Conservation (phyloP, 2,888 invertebrate genomes). For the Cantharis rufa region DNA sequence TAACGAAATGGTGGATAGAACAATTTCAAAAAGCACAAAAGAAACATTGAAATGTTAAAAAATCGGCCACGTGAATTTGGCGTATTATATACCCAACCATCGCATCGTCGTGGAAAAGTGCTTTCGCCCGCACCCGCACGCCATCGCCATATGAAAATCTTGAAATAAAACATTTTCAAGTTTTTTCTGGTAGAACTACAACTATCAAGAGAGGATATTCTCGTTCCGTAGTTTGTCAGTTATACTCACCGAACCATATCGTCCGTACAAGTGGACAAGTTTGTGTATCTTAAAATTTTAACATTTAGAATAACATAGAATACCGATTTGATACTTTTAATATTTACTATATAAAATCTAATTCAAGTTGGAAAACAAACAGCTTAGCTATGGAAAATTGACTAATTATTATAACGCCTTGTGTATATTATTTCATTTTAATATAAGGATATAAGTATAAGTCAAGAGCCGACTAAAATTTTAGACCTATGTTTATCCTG, state of each 20-base stretch:
- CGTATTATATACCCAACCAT: too few species aligned
- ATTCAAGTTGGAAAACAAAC: neutral
- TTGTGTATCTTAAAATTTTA: neutral
- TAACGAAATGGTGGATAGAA: slow-evolving; percentile 65
- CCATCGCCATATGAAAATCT: neutral
- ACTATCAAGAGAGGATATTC: neutral
- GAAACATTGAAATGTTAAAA: slow-evolving; percentile 45
- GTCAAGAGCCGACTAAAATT: neutral
- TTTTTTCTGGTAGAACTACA: neutral
- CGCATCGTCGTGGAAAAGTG: neutral
- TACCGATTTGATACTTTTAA: neutral
- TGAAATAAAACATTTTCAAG: neutral
- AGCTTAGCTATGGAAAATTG: neutral
- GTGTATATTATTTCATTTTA: too few species aligned
- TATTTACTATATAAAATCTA: neutral
- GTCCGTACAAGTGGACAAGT: neutral
- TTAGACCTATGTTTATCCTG: too few species aligned
- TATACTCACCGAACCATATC: neutral
- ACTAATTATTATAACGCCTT: neutral
- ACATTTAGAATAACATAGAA: neutral
- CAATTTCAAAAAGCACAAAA: slow-evolving; percentile 50
- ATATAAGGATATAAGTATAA: too few species aligned
- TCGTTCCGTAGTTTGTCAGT: neutral
- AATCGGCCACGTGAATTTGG: neutral
- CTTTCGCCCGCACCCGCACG: neutral